A percentile compares a stretch with the other conserved stretches of the same genome.
Evolutionary conservation across 2,888 invertebrate genomes (phyloP).

Genomic region (Aproaerema taeniolella): DNA sequence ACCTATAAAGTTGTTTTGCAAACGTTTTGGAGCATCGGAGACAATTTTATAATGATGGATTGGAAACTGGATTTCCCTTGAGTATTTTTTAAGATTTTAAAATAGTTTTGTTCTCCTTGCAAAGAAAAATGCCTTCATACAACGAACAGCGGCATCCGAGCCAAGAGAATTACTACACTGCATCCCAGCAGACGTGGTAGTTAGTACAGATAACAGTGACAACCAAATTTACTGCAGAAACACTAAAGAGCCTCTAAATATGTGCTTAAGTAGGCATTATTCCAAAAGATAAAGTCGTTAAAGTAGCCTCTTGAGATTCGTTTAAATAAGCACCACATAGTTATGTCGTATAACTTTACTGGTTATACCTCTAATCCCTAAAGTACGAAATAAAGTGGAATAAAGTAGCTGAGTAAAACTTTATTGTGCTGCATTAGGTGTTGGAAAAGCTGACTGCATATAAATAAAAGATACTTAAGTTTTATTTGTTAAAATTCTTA

Average conservation of each 20-base stretch:
- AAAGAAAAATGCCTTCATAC: too few species aligned
- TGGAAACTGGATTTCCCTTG: too few species aligned
- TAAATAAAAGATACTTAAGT: constrained; percentile 4
- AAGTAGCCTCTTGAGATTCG: constrained; percentile 36
- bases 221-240: constrained; percentile 9
- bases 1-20: too few species aligned
- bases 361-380: constrained; percentile 49
- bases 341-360: constrained; percentile 30
- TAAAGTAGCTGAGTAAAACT: constrained; percentile 29
- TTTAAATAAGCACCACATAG: constrained; percentile 24
- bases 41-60: too few species aligned
- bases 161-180: too few species aligned
- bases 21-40: too few species aligned
- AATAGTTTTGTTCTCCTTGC: too few species aligned
- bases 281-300: constrained; percentile 62
- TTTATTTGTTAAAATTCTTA: constrained; percentile 5
- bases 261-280: constrained; percentile 61
- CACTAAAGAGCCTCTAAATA: constrained; percentile 26
- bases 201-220: constrained; percentile 11
- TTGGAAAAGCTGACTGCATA: constrained; percentile 15
- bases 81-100: too few species aligned
- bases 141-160: too few species aligned
- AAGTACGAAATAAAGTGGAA: constrained; percentile 37
- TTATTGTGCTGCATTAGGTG: constrained; percentile 31
- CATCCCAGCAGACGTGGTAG: too few species aligned